Conservation (phyloP, 2,797 vertebrate species). For the Gephyroberyx darwinii region DNA sequence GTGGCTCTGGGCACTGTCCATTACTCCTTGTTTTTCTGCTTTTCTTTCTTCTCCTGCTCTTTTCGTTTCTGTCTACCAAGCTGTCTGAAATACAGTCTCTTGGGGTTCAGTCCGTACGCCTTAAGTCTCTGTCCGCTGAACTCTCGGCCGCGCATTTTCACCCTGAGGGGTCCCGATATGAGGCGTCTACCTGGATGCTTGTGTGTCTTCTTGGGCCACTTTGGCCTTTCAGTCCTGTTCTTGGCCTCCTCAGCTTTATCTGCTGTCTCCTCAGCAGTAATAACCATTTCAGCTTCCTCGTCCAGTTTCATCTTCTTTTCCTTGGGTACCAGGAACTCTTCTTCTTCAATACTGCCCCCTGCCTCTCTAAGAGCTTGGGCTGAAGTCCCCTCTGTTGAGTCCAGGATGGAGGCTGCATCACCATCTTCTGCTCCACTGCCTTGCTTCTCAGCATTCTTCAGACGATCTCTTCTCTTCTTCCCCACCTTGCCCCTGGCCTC, state of each 20-base stretch:
- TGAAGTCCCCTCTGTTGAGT: conserved; percentile 20
- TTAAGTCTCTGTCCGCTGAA: conserved; percentile 88
- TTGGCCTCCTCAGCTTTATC: background rate
- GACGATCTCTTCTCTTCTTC: conserved; percentile 72
- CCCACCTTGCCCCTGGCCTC: conserved; percentile 72
- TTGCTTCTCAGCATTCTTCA: conserved; percentile 60
- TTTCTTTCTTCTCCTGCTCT: conserved; percentile 67
- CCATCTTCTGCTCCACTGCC: conserved; percentile 17
- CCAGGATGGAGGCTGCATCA: rapidly evolving
- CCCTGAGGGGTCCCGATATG: conserved; percentile 56
- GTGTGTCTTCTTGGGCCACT: conserved; percentile 66
- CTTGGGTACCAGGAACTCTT: conserved; percentile 70
- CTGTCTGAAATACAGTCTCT: conserved; percentile 86
- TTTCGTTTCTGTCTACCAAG: conserved; percentile 79
- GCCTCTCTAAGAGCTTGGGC: conserved; percentile 39
- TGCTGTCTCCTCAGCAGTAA: background rate
- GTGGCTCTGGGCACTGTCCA: background rate
- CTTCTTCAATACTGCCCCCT: conserved; percentile 25
- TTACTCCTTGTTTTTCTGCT: conserved; percentile 66
- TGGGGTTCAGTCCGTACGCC: conserved; percentile 91
- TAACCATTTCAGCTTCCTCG: conserved; percentile 9
- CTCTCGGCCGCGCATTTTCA: conserved; percentile 83
- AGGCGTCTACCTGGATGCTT: conserved; percentile 61
- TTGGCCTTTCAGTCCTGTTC: conserved; percentile 51
- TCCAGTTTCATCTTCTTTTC: conserved; percentile 68